Evolutionary conservation across 1,140 invertebrate species (phyloP), one percentile per base, ranked within the genome.

Genomic region (Cherax destructor): DNA sequence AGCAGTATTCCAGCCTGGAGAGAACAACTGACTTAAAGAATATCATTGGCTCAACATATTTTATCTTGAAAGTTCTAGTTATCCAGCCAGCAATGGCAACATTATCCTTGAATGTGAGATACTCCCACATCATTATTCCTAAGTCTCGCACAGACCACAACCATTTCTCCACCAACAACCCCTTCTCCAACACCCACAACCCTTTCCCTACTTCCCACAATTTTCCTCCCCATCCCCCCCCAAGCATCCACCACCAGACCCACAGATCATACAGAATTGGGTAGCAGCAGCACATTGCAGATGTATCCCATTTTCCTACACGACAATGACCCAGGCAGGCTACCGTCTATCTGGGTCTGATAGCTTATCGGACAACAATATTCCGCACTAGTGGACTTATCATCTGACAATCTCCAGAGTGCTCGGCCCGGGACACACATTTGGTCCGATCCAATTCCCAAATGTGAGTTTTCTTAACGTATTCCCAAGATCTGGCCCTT

Each of bases 281-380:
- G 2, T 41, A 41, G 30, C 30, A 41, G 30, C 30, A 41, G 30
- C 30, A 41, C 30, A 41, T 41, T 41, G 30, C 30, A 41, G 30
- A 41, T 41, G 2, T 41, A 41, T 41, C 30, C 30, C 30, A 41
- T 69, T 52, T 52, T 83, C 81, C 59, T 69, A 49, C 30, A 41
- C 30, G 30, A 41, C 30, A 41, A 41, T 41, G 30, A 41, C 21
- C 30, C 52, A 49, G 30, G 16, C 56, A 11, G 21, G 10, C 69
- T n/a, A 74, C n/a, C 69, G n/a, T 10, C 30, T 49, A 49, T 59
- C 41, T 50, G 61, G 56, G 47, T 74, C 83, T 76, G 80, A 83
- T 83, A 83, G 52, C 80, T 83, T 61, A 83, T 83, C 52, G n/a
- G n/a, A 56, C 80, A 83, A 24, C 52, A 83, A 61, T 61, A 83